These are phyloP conservation scores for Cosmia trapezina DNA, from an alignment of 2,888 invertebrate genomes.

Conservation along the genomic window DNA sequence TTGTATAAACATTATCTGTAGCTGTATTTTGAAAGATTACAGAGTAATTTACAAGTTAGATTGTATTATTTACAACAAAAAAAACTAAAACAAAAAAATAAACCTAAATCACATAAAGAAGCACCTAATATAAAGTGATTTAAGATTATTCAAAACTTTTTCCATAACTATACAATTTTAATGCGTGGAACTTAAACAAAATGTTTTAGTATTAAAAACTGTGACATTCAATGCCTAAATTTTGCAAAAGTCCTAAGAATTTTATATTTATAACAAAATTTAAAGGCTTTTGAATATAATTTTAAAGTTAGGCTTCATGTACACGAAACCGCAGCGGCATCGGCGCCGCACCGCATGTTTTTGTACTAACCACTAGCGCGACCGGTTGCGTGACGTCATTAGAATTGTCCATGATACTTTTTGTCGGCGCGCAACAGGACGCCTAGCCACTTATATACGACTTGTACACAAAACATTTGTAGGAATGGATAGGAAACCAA, in stretches of 20 bases:
- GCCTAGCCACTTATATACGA: no score
- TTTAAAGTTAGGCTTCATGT: slow-evolving; percentile 1
- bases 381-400: no score
- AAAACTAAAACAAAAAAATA: neutral
- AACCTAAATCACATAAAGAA: neutral
- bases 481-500: no score
- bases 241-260: slow-evolving; percentile 13
- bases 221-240: neutral
- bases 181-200: slow-evolving; percentile 2
- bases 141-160: slow-evolving; percentile 5
- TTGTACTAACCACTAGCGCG: no score
- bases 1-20: neutral
- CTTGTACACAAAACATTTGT: no score
- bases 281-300: slow-evolving; percentile 22
- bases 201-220: neutral
- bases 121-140: neutral
- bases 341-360: no score
- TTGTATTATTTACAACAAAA: neutral
- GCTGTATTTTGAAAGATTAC: neutral
- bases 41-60: slow-evolving; percentile 6
- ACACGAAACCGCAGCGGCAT: no score
- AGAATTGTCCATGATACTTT: no score
- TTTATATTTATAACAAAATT: slow-evolving; percentile 17
- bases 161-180: neutral
- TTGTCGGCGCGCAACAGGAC: no score